These are phyloP conservation scores for Hippocampus mohnikei DNA, from an alignment of 2,113 vertebrate species.

Conservation along the genomic window DNA sequence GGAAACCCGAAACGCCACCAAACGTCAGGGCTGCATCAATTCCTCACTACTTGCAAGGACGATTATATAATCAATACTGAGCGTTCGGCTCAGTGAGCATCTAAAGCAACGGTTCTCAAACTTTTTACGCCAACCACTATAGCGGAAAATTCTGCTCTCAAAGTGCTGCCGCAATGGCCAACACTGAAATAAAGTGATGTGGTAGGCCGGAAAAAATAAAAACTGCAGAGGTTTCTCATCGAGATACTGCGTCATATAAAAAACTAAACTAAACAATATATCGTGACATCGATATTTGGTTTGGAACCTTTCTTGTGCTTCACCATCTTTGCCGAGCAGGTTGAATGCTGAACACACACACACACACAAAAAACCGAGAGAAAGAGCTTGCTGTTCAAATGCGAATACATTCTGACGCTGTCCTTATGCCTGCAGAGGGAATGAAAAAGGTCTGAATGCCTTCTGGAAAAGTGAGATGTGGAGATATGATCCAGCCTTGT, in stretches of 20 bases:
- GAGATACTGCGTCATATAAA: too few species aligned
- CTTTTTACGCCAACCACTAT: background rate
- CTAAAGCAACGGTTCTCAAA: background rate
- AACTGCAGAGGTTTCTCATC: too few species aligned
- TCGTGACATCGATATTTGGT: background rate
- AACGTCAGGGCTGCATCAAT: background rate
- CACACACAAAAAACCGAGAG: slow-evolving; percentile 12
- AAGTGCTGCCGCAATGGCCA: background rate
- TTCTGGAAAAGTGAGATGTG: slow-evolving; percentile 50
- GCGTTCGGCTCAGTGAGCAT: background rate
- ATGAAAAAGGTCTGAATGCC: slow-evolving; percentile 23
- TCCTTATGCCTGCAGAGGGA: slow-evolving; percentile 21
- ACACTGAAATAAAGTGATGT: too few species aligned
- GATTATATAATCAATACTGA: background rate
- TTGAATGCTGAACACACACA: slow-evolving; percentile 31
- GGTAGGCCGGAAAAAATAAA: too few species aligned
- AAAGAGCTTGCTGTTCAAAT: slow-evolving; percentile 35
- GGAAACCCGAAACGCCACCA: background rate
- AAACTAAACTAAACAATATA: background rate
- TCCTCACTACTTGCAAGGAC: background rate
- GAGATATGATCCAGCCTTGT: slow-evolving; percentile 52
- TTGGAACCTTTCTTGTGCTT: slow-evolving; percentile 28
- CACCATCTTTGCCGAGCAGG: slow-evolving; percentile 39
- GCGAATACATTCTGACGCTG: slow-evolving; percentile 17
- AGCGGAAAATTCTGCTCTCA: background rate